Evolutionary conservation across 1,140 invertebrate genomes (phyloP).

Genomic region (Arion vulgaris): DNA sequence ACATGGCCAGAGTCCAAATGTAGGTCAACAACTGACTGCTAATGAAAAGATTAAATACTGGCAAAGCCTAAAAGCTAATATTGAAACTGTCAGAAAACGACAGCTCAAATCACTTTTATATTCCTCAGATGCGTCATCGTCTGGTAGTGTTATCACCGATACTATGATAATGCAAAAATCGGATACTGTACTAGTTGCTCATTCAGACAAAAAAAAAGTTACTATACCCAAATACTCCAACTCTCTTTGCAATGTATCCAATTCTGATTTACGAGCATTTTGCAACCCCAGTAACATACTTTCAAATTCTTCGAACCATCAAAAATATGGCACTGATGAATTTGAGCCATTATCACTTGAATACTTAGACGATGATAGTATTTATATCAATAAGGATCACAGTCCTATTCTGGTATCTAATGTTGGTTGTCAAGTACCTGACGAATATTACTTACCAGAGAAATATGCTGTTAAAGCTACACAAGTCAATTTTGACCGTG

Average conservation of each 20-base stretch:
- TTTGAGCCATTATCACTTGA: neutral
- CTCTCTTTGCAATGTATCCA: neutral
- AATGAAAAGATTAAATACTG: neutral
- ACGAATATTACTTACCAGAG: neutral
- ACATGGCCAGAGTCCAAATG: neutral
- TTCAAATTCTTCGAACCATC: neutral
- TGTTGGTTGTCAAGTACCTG: conserved; percentile 4
- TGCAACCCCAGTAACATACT: neutral
- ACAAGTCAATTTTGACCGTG: neutral
- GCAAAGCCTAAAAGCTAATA: neutral
- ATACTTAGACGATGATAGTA: neutral
- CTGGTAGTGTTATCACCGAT: neutral
- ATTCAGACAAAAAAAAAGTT: neutral
- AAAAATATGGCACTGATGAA: neutral
- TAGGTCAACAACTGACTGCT: neutral
- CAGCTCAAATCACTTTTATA: neutral
- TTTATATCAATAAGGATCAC: neutral
- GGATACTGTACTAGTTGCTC: neutral
- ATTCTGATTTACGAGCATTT: neutral
- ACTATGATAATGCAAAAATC: neutral
- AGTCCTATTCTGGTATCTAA: neutral
- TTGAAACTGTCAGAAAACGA: neutral
- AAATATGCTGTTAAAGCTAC: neutral
- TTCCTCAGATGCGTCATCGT: neutral
- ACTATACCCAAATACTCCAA: neutral